Conservation (phyloP, 2,797 vertebrate species). For the Lepus oiostolus region DNA sequence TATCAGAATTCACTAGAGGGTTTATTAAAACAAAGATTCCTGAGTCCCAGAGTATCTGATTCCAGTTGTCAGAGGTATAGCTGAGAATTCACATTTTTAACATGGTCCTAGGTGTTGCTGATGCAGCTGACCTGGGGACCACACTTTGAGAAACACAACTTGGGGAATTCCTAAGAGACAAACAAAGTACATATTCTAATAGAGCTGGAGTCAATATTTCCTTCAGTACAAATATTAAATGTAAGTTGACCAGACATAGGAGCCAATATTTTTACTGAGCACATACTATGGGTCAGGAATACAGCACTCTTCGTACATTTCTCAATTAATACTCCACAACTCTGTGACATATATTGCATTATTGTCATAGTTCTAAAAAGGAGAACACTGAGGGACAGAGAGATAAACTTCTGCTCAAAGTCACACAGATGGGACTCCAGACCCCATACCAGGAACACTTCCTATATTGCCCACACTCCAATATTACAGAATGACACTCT, state of each 20-base stretch:
- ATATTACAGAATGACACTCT: neutral
- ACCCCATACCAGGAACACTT: neutral
- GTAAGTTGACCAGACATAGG: neutral
- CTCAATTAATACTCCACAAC: neutral
- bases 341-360: neutral
- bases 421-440: neutral
- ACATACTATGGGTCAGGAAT: neutral
- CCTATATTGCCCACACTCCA: fast-evolving
- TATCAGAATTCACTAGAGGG: neutral
- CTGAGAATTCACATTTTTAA: neutral
- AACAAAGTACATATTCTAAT: neutral
- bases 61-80: neutral
- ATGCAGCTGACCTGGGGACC: neutral
- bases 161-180: neutral
- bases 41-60: neutral
- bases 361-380: neutral
- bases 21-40: neutral
- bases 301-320: no score
- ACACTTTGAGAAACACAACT: neutral
- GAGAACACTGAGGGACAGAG: neutral
- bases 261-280: neutral
- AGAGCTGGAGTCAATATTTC: neutral
- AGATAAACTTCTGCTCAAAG: neutral
- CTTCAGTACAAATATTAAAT: neutral
- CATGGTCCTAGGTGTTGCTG: neutral